Evolutionary conservation across 2,888 invertebrate genomes (phyloP).

Genomic region (Tetrapedia diversipes): DNA sequence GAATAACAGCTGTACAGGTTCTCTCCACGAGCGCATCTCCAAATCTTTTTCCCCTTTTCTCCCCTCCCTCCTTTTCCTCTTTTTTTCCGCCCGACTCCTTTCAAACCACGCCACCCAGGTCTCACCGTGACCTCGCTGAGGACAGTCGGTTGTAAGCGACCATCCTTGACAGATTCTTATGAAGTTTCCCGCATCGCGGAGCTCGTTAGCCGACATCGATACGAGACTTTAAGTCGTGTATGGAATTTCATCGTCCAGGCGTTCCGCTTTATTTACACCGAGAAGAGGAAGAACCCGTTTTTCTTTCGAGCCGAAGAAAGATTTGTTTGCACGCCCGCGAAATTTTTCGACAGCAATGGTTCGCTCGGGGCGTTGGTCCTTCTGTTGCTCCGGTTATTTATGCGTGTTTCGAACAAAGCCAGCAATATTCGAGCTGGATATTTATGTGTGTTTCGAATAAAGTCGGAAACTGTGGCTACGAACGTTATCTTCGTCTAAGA

Average conservation of each 20-base stretch:
- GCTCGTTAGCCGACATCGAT: conserved; percentile 21
- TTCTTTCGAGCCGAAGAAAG: conserved; percentile 1
- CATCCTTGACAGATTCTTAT: conserved; percentile 3
- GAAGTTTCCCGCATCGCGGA: conserved; percentile 4
- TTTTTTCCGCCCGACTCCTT: background rate
- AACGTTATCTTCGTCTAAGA: no score
- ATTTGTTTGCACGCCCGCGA: background rate
- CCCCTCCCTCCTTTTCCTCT: no score
- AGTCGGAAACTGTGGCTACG: no score
- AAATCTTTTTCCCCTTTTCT: conserved; percentile 6
- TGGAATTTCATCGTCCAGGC: background rate
- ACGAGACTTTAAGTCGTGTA: background rate
- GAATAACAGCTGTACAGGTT: conserved; percentile 60
- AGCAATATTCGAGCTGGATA: no score
- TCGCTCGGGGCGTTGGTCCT: conserved; percentile 16
- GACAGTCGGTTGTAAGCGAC: background rate
- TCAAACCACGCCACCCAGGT: background rate
- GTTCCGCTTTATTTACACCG: background rate
- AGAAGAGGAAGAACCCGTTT: background rate
- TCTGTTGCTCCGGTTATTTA: conserved; percentile 4
- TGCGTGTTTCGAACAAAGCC: background rate
- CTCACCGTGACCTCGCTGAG: background rate
- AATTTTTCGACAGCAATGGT: background rate
- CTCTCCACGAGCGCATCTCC: conserved; percentile 9
- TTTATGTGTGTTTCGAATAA: no score